Conservation (phyloP, 2,113 vertebrate genomes). For the Cryptotis parvus region DNA sequence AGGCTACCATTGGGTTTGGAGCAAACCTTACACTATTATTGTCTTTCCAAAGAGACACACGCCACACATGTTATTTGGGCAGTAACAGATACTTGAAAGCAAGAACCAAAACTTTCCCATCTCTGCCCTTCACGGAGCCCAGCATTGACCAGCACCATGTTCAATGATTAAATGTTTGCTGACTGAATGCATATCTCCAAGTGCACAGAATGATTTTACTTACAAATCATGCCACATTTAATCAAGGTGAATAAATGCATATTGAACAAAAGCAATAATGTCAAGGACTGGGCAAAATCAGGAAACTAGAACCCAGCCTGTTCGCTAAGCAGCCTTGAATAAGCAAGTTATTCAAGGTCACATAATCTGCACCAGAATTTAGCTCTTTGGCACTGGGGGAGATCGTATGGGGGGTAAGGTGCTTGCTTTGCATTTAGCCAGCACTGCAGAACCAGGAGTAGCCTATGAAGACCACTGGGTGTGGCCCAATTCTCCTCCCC, state of each 20-base stretch:
- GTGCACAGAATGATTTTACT: background rate
- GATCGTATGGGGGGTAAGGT: no score
- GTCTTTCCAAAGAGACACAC: background rate
- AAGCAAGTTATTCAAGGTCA: conserved; percentile 55
- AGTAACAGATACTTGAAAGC: background rate
- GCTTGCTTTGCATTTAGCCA: no score
- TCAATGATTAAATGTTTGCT: conserved; percentile 3
- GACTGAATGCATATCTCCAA: background rate
- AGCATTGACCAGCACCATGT: background rate
- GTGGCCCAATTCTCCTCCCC: no score
- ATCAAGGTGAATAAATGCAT: background rate
- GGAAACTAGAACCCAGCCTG: background rate
- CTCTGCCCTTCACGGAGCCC: background rate
- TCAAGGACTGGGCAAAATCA: background rate
- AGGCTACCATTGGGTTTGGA: no score
- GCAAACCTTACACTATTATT: background rate
- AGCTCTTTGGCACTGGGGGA: background rate
- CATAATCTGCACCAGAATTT: conserved; percentile 15
- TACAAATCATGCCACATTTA: background rate
- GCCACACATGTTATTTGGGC: background rate
- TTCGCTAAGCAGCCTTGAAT: no score
- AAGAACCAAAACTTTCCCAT: background rate
- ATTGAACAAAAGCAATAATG: background rate
- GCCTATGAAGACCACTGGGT: no score
- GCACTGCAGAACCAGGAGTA: no score